Base-by-base conservation (phyloP, 2,797 vertebrate species). In the Octomys mimax region DNA sequence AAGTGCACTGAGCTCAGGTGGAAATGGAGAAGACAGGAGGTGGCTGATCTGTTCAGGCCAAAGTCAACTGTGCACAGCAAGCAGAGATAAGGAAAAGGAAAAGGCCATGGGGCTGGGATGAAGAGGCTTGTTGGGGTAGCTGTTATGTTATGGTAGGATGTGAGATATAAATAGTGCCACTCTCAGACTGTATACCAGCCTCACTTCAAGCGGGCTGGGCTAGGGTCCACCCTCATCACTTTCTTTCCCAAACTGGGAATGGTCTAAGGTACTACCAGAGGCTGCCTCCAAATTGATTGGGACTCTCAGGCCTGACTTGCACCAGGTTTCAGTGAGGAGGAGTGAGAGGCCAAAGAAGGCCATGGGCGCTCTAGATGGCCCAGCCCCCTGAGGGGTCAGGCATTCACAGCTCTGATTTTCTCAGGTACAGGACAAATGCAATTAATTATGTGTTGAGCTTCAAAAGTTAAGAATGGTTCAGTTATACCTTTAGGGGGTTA, bases 141-240 rank as follows among this genome's bases (percentile, higher is more conserved):
- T 18, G 0, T 52, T 5, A 0, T 2, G 22, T n/a, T 33, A n/a
- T 4, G 68, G 22, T 22, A 59, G 22, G 11, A 11, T 8, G 8
- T 2, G 16, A 42, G 31, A 12, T 22, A 19, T 28, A 11, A 8
- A 0, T 9, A n/a, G 26, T 14, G 24, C 22, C 28, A 6, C 10
- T 42, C 26, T 82, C 79, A 59, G 33, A 5, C 26, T 16, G 59
- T 11, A 14, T 16, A 19, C 24, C 7, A 33, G 13, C 21, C 84
- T 73, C 2, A 13, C 14, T 22, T 57, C 24, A 4, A 5, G 10
- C 1, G 7, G 59, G 18, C 21, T 24, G 0, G 19, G 1, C 33
- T 11, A 81, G 13, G 4, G 2, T 77, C 80, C 16, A 9, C 64
- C 6, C 11, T 0, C 3, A 18, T 24, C 46, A 0, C 10, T 5